Evolutionary conservation across 2,888 invertebrate species (phyloP).

Genomic region (Formica aserva): DNA sequence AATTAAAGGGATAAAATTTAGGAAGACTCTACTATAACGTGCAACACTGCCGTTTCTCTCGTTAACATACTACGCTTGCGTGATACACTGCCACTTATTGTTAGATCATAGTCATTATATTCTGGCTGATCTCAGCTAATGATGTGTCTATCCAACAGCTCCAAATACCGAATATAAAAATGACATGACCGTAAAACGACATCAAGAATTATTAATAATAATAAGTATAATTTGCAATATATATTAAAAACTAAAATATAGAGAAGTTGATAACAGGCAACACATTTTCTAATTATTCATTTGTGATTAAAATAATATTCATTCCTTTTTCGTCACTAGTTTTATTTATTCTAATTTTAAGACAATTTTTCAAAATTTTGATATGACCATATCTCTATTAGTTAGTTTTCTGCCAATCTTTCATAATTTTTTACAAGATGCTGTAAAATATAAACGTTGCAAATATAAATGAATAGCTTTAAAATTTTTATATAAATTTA

Average conservation of each 20-base stretch:
- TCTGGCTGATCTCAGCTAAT: conserved; percentile 11
- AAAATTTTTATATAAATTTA: conserved; percentile 1
- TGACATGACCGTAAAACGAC: background rate
- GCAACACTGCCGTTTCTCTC: conserved; percentile 58
- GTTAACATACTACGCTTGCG: conserved; percentile 37
- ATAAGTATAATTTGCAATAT: background rate
- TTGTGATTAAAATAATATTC: conserved; percentile 6
- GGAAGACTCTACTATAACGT: conserved; percentile 63
- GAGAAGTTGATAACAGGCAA: background rate
- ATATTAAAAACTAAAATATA: conserved; percentile 4
- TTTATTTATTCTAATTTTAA: background rate
- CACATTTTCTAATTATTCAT: conserved; percentile 1
- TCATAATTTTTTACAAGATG: background rate
- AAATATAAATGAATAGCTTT: background rate
- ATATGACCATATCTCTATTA: background rate
- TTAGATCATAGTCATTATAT: conserved; percentile 10
- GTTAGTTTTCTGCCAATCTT: background rate
- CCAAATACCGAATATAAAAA: background rate
- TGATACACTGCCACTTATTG: conserved; percentile 46
- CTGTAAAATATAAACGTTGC: background rate
- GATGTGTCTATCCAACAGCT: background rate
- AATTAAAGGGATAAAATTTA: background rate
- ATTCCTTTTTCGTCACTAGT: background rate
- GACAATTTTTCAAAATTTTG: conserved; percentile 3
- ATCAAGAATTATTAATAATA: background rate